phyloP scores from a whole-genome alignment of 2,113 vertebrate genomes.

The Larimichthys polyactis region DNA sequence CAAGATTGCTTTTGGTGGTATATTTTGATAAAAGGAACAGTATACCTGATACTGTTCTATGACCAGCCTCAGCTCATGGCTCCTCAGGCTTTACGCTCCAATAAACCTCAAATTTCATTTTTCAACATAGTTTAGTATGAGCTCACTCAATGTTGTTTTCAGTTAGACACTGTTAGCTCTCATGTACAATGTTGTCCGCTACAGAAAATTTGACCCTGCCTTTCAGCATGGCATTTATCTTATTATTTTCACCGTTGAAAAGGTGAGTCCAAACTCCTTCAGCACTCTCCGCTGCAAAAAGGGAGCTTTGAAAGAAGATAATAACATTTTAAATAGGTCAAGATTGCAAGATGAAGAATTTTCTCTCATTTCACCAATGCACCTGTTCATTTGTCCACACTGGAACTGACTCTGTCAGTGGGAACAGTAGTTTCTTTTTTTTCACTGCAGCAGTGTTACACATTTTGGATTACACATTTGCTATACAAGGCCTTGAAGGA shows the following conservation, averaged over 20 bases:
- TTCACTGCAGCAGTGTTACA: not conserved
- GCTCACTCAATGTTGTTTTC: not conserved
- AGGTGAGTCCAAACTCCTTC: not conserved
- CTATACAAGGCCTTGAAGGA: not conserved
- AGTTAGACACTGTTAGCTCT: not conserved
- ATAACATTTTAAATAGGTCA: slow-evolving; percentile 19
- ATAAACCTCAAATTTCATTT: not conserved
- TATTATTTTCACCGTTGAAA: not conserved
- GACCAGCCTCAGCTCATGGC: too few species aligned
- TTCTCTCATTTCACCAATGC: not conserved
- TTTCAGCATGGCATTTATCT: not conserved
- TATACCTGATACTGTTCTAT: not conserved
- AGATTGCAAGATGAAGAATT: not conserved
- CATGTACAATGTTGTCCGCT: not conserved
- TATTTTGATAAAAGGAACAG: not conserved
- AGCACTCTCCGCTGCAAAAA: not conserved
- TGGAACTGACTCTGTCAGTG: not conserved
- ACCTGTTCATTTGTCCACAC: not conserved
- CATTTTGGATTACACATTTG: slow-evolving; percentile 3
- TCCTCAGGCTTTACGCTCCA: too few species aligned
- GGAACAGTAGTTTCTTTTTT: not conserved
- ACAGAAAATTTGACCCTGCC: not conserved
- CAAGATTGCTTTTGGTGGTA: not conserved
- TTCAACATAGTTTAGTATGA: not conserved
- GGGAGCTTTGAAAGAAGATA: not conserved